Conservation (phyloP, 2,797 vertebrate genomes). For the Triplophysa bombifrons region DNA sequence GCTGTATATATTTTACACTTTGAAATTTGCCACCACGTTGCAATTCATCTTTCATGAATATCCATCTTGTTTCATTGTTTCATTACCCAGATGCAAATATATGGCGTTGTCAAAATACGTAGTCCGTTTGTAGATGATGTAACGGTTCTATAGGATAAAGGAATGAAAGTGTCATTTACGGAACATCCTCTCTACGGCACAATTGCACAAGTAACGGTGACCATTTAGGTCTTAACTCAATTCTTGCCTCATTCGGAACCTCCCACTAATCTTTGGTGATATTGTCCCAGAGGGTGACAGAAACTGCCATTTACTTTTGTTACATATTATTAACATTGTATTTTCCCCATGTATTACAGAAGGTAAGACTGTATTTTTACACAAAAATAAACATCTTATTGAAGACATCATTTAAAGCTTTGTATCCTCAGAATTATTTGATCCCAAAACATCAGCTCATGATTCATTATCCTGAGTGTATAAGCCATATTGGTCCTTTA, state of each 20-base stretch:
- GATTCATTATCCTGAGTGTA: background rate
- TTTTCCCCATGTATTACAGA: background rate
- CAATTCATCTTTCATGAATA: background rate
- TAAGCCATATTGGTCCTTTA: background rate
- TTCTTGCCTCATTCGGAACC: background rate
- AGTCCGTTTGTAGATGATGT: slow-evolving; percentile 5
- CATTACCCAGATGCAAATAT: background rate
- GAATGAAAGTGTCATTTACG: slow-evolving; percentile 30
- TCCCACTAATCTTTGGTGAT: background rate
- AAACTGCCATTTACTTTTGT: background rate
- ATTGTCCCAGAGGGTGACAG: background rate
- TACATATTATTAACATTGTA: background rate
- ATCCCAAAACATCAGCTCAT: background rate
- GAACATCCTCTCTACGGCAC: background rate
- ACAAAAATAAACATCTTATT: background rate
- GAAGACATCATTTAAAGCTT: background rate
- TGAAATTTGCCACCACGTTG: slow-evolving; percentile 49
- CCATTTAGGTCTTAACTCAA: background rate
- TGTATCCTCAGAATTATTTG: background rate
- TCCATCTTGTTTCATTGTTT: background rate
- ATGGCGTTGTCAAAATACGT: slow-evolving; percentile 12
- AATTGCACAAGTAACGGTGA: slow-evolving; percentile 22
- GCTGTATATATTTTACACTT: slow-evolving; percentile 46
- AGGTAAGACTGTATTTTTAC: background rate
- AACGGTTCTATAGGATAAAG: background rate